Evolutionary conservation across 2,888 invertebrate genomes (phyloP).

Genomic region (Crossocerus cetratus): DNA sequence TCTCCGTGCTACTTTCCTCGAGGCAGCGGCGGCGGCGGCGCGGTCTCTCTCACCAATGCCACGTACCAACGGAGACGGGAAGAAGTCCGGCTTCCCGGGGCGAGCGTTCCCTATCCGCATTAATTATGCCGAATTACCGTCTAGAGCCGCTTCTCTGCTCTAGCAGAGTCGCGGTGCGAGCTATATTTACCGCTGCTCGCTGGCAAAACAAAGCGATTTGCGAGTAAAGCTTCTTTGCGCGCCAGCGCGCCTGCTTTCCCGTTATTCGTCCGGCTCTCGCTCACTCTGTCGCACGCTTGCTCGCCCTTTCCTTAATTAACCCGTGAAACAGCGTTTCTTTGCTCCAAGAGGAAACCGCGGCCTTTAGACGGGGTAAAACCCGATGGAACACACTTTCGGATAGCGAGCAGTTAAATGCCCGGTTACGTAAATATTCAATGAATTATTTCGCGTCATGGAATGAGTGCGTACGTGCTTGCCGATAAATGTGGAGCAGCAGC

Average conservation of each 20-base stretch:
- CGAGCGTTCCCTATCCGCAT: neutral
- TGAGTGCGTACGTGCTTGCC: neutral
- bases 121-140: constrained; percentile 24
- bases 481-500: neutral
- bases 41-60: constrained; percentile 7
- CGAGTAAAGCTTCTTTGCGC: neutral
- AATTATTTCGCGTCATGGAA: neutral
- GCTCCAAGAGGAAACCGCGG: too few relatives aligned
- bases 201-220: neutral
- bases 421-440: neutral
- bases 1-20: constrained; percentile 36
- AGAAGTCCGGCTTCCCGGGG: neutral
- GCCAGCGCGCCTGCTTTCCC: neutral
- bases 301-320: neutral
- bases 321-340: too few relatives aligned
- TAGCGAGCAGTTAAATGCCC: too few relatives aligned
- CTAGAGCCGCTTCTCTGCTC: too few relatives aligned
- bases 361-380: too few relatives aligned
- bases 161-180: constrained; percentile 1
- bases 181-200: neutral
- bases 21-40: too few relatives aligned
- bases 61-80: neutral
- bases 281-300: neutral
- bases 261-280: neutral
- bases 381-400: too few relatives aligned